Base-by-base conservation (phyloP, 2,113 vertebrate genomes). In the Oplegnathus fasciatus region DNA sequence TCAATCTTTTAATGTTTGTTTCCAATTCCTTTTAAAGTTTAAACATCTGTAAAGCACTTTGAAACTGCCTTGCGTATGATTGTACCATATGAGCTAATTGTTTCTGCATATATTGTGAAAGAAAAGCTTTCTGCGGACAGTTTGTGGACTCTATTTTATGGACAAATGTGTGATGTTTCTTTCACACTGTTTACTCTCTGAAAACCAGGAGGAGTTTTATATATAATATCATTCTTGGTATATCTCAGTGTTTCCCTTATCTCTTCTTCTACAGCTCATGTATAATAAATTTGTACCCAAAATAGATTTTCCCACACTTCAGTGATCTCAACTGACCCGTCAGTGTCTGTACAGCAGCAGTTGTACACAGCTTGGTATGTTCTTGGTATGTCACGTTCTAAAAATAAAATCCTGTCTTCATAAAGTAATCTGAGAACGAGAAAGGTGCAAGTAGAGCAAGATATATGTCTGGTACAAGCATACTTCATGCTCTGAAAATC, bases 371-470 rank as follows among this genome's bases (percentile, higher is more conserved):
- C 68, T 64, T 52, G 73, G 57, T 37, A 79, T 74, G 74, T 68
- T 10, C 42, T 66, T 58, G 77, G 52, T 71, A 57, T 64, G 60
- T 69, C 48, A 75, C 40, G 17, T 82, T 79, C 54, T 75, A 54
- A 88, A 80, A 84, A 86, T 58, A 74, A 22, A 80, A 75, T 65
- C 40, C 60, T 69, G 64, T 58, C 67, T 67, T 42, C 65, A 24
- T 42, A 30, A 46, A 46, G 37, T 68, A 78, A 74, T 67, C 11
- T 78, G 61, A 24, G 8, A 71, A 67, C 0, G 55, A 69, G 34
- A n/a, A 34, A 69, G 22, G n/a, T 44, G 30, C 20, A 40, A 20
- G 44, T 32, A 20, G 44, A 42, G 13, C 46, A 32, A 2, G 58
- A 73, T 86, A 28, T 8, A 55, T 58, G 8, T 81, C 52, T 48